Evolutionary conservation across 2,113 vertebrate species (phyloP).

Genomic region (Salvelinus namaycush): DNA sequence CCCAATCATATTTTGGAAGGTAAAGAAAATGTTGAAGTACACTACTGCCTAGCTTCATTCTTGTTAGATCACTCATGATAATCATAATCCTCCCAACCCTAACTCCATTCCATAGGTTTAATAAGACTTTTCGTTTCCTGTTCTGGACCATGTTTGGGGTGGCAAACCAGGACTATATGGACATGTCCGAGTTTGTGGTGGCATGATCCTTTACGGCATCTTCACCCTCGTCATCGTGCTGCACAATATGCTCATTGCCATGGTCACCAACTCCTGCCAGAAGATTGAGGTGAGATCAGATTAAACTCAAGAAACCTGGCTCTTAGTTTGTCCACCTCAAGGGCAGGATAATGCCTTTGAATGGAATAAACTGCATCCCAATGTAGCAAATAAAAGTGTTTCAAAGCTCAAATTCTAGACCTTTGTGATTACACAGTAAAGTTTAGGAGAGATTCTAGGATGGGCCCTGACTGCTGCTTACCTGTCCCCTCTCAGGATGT

Average conservation of each 20-base stretch:
- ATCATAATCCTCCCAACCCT: not conserved
- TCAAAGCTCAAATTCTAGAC: no score
- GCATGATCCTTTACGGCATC: slow-evolving; percentile 82
- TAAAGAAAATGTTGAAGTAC: slow-evolving; percentile 41
- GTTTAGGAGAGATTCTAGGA: not conserved
- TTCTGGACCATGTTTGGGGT: slow-evolving; percentile 94
- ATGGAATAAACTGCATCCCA: not conserved
- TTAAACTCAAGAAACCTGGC: not conserved
- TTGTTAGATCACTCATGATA: not conserved
- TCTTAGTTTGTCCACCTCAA: not conserved
- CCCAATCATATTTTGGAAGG: slow-evolving; percentile 81
- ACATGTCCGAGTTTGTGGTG: slow-evolving; percentile 82
- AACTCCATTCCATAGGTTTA: slow-evolving; percentile 73
- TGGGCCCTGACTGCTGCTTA: not conserved
- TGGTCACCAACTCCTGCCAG: slow-evolving; percentile 94
- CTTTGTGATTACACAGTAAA: not conserved
- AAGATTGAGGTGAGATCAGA: slow-evolving; percentile 81
- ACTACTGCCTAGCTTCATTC: not conserved
- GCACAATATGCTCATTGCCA: slow-evolving; percentile 91
- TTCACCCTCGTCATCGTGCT: slow-evolving; percentile 89
- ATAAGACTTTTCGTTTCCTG: slow-evolving; percentile 86
- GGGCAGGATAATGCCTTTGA: not conserved
- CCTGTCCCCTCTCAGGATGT: slow-evolving; percentile 73
- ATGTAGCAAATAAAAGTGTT: no score
- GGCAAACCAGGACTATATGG: slow-evolving; percentile 81